These are phyloP conservation scores for Coptodon bakossiorum DNA, from an alignment of 2,113 vertebrate species.

Conservation along the genomic window DNA sequence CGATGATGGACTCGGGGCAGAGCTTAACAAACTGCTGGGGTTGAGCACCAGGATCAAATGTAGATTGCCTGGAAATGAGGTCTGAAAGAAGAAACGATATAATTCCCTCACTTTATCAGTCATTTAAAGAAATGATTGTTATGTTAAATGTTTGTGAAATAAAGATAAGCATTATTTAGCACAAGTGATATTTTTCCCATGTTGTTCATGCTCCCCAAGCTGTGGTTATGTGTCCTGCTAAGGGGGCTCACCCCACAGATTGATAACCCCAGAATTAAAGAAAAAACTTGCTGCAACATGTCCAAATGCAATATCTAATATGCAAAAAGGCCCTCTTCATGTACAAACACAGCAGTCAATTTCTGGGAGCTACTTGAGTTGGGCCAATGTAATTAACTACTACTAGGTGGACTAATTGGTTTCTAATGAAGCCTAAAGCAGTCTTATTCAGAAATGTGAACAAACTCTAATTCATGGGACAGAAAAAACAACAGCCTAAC, in stretches of 20 bases:
- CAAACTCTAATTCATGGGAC: neutral
- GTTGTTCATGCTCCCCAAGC: neutral
- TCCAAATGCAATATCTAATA: neutral
- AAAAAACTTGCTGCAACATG: neutral
- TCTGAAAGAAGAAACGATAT: constrained; percentile 57
- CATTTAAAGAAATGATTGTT: neutral
- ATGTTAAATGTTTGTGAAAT: neutral
- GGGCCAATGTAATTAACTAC: neutral
- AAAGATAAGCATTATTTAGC: neutral
- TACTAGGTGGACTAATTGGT: neutral
- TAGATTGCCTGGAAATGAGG: constrained; percentile 90
- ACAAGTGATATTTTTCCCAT: neutral
- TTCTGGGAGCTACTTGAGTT: neutral
- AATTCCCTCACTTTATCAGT: neutral
- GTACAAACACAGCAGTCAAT: neutral
- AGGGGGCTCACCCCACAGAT: neutral
- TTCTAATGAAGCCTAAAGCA: neutral
- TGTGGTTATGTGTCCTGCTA: neutral
- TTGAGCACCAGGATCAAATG: constrained; percentile 90
- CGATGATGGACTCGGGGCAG: constrained; percentile 70
- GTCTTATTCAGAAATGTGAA: neutral
- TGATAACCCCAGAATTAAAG: neutral
- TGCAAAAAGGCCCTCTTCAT: neutral
- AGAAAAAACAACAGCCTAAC: neutral
- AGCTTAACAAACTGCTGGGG: constrained; percentile 75